Base-by-base conservation (phyloP, 2,797 vertebrate species). In the Liasis olivaceus region DNA sequence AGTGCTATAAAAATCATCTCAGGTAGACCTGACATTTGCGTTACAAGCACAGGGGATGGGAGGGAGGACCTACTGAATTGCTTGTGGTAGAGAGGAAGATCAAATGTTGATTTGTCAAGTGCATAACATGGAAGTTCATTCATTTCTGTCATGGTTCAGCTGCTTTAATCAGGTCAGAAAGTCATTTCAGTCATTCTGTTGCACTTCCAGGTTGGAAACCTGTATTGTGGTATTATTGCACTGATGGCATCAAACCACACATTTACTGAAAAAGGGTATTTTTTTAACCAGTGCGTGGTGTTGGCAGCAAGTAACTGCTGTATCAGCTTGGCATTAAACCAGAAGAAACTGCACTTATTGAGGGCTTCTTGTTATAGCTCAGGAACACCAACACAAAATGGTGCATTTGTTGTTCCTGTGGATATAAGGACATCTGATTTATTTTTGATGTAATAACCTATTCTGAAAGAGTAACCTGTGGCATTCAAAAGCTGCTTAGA, bases 41-140 rank as follows among this genome's bases (percentile, higher is more conserved):
- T 58, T 88, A 66, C 51, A 64, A 59, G 47, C 86, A 66, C 4
- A 9, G 62, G 15, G 20, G 1, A 42, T 31, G n/a, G n/a, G 26
- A n/a, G 36, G 15, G 7, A 22, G 36, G 28, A 88, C 26, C 47
- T 36, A 59, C 28, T 58, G 85, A 56, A 42, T 88, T 90, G 63
- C 36, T 26, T 72, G 88, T n/a, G 17, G 36, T 72, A 87, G 4
- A 72, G 17, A 90, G 69, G 60, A 93, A 91, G 85, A 88, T 91
- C 85, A 93, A 93, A 84, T 47, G 51, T 90, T 90, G 89, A 90
- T 93, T 90, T 93, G 89, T 93, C 92, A 91, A 62, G 47, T 88
- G 60, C 42, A 64, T 90, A 93, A 84, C 31, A 64, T 9, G 58
- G 69, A 31, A 36, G 59, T 88, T 91, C 66, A 91, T 91, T 93